phyloP scores from a whole-genome alignment of 2,888 invertebrate genomes.

The Halictus quadricinctus region DNA sequence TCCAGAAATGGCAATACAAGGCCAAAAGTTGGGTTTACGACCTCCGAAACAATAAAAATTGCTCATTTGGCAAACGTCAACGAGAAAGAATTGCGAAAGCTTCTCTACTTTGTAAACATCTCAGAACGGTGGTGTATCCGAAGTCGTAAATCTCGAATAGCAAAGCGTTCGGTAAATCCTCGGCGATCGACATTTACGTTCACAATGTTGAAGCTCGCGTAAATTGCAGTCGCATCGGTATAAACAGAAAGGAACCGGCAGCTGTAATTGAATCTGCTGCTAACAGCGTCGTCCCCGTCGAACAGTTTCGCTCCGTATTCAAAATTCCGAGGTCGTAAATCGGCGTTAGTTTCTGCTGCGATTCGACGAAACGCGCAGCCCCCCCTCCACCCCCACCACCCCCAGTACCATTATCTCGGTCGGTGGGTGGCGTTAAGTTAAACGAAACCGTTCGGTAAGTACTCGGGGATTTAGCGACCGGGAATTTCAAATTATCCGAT shows the following conservation, averaged over 20 bases:
- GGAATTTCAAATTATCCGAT: neutral
- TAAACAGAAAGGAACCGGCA: neutral
- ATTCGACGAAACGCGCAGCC: constrained; percentile 44
- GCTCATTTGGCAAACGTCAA: neutral
- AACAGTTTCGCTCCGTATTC: constrained; percentile 41
- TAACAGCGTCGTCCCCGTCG: constrained; percentile 12
- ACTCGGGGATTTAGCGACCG: constrained; percentile 32
- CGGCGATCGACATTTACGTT: neutral
- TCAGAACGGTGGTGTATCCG: neutral
- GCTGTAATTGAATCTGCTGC: constrained; percentile 9
- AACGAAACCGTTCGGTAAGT: constrained; percentile 59
- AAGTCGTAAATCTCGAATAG: neutral
- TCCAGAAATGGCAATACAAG: neutral
- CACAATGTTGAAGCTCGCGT: constrained; percentile 4
- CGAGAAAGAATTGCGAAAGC: neutral
- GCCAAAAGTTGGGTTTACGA: neutral
- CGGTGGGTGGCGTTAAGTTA: constrained; percentile 55
- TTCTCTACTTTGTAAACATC: neutral
- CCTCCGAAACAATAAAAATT: neutral
- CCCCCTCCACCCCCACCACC: no score
- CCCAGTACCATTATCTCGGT: constrained; percentile 43
- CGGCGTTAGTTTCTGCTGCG: constrained; percentile 51
- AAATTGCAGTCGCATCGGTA: neutral
- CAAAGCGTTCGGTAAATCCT: neutral
- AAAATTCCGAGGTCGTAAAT: constrained; percentile 62